phyloP scores from a whole-genome alignment of 2,888 invertebrate genomes.

The Drosophila subquinaria region DNA sequence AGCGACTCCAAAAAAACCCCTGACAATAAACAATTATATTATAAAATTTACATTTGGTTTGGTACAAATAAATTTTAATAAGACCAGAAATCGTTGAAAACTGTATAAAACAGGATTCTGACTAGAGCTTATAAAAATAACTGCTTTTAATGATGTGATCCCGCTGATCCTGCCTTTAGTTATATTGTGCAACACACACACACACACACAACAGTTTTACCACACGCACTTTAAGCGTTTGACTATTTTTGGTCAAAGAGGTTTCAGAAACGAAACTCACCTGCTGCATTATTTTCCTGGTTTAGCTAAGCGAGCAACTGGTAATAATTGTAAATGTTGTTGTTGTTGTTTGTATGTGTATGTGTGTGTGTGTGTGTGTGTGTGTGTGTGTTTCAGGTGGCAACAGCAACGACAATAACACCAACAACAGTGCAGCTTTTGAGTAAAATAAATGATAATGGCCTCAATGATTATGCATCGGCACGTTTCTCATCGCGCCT shows the following conservation, averaged over 20 bases:
- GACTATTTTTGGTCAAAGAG: conserved; percentile 4
- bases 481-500: conserved; percentile 82
- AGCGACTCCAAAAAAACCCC: no score
- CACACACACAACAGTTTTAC: background rate
- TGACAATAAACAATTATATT: no score
- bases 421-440: conserved; percentile 57
- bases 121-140: no score
- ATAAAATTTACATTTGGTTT: no score
- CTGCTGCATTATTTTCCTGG: conserved; percentile 49
- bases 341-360: conserved; percentile 45
- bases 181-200: background rate
- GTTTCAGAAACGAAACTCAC: conserved; percentile 18
- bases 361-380: conserved; percentile 73
- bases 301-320: conserved; percentile 52
- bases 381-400: conserved; percentile 70
- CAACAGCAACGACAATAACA: conserved; percentile 43
- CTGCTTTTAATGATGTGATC: background rate
- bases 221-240: background rate
- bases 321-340: conserved; percentile 28
- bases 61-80: no score
- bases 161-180: background rate
- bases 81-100: no score
- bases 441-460: conserved; percentile 82
- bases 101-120: no score
- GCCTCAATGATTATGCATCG: conserved; percentile 83